Conservation (phyloP, 1,140 invertebrate species). For the Luehdorfia chinensis region DNA sequence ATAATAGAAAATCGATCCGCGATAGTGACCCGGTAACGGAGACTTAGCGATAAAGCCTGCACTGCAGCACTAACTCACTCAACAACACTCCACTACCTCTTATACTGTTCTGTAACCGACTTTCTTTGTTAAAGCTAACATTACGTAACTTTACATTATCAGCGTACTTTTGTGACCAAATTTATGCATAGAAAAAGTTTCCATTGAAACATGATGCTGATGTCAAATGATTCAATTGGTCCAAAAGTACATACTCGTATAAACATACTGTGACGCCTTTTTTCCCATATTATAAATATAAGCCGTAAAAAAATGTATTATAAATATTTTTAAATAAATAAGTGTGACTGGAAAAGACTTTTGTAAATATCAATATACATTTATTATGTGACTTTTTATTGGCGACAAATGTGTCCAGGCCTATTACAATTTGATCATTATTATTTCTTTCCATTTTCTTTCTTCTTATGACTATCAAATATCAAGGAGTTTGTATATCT, state of each 20-base stretch:
- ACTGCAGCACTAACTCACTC: constrained; percentile 12
- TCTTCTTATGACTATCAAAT: no score
- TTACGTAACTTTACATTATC: constrained; percentile 3
- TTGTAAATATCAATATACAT: no score
- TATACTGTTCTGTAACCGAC: neutral
- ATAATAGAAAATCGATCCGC: constrained; percentile 40
- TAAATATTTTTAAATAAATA: no score
- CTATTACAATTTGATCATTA: no score
- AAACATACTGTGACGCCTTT: no score
- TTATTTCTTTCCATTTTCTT: no score
- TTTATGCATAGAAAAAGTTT: no score
- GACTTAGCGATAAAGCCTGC: constrained; percentile 13
- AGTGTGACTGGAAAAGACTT: no score
- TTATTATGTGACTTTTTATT: no score
- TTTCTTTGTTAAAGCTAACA: constrained; percentile 8
- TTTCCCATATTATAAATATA: neutral
- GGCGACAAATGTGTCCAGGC: no score
- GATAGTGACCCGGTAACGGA: constrained; percentile 21
- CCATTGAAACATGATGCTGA: neutral
- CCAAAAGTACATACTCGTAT: neutral
- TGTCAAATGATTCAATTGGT: neutral
- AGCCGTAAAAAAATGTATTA: neutral
- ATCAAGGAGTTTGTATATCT: no score
- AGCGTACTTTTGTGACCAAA: neutral
- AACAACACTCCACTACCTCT: constrained; percentile 13